Conservation (phyloP, 2,797 vertebrate genomes). For the Thripadectes ignobilis region DNA sequence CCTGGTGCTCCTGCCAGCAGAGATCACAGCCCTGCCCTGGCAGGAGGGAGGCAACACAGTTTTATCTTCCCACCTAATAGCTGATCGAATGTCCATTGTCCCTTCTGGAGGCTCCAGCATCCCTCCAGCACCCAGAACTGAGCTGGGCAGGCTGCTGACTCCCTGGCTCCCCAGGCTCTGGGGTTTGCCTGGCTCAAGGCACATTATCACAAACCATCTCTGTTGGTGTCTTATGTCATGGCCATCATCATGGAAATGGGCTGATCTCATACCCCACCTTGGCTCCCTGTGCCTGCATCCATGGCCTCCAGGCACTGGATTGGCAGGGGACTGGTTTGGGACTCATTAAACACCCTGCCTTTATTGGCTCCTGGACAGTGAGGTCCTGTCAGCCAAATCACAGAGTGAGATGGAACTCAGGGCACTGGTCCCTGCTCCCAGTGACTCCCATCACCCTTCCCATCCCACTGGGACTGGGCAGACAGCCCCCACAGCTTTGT, state of each 20-base stretch:
- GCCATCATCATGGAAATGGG: not conserved
- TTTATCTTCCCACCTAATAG: not conserved
- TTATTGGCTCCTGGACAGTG: accelerated
- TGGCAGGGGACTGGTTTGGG: accelerated
- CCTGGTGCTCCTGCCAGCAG: not conserved
- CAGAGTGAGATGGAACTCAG: accelerated
- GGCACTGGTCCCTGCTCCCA: accelerated
- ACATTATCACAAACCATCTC: not conserved
- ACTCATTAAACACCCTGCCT: not conserved
- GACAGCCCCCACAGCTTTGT: not conserved
- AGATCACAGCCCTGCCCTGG: not conserved
- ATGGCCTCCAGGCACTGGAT: accelerated
- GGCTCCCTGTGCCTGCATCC: not conserved
- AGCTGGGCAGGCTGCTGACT: not conserved
- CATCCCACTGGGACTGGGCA: no score
- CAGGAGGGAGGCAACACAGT: not conserved
- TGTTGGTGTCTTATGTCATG: not conserved
- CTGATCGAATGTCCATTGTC: accelerated
- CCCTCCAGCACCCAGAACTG: not conserved
- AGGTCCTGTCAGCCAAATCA: not conserved
- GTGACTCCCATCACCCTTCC: not conserved
- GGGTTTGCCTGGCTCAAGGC: not conserved
- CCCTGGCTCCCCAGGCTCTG: not conserved
- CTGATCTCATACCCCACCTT: not conserved
- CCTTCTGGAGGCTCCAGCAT: not conserved